Evolutionary conservation across 2,113 vertebrate genomes (phyloP), one percentile per base, ranked within the genome.

Genomic region (Gobiocypris rarus): DNA sequence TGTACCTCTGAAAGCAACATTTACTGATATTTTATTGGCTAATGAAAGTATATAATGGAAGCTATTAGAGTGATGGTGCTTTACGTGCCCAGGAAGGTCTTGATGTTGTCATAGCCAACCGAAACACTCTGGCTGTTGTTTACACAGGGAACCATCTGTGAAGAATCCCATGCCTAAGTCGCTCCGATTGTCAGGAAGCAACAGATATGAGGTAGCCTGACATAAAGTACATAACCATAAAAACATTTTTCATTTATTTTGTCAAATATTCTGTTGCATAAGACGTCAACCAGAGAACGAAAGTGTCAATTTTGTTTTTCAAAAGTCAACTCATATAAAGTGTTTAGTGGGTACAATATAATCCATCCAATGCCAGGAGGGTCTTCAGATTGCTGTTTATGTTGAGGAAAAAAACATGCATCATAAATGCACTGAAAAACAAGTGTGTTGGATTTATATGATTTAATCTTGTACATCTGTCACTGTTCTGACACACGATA

Each of bases 291-390:
- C 9, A 24, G 56, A 59, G 9, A 59, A 11, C n/a, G 0, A 24
- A 7, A 52, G 5, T 54, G 52, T 54, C 6, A 8, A n/a, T n/a
- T 54, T 24, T 24, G 56, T 59, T 59, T 58, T n/a, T 7, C 9
- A n/a, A 43, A 52, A 52, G 17, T 56, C 19, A 56, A 9, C 19
- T 22, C 19, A 22, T 22, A 50, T 50, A n/a, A 58, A 58, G 54
- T 58, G 54, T 58, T 9, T 58, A 0, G 8, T 54, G 0, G 3
- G 56, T 58, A n/a, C 19, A n/a, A 2, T 58, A 9, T 24, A 58
- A 58, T 58, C 93, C 93, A 71, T 93, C 93, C 13, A 94, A 88
- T 38, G 93, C 92, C 82, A 95, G 74, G 70, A 95, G 89, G 28
- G 92, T 93, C 84, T 93, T 94, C 50, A 54, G 6, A 54, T 19